phyloP scores from a whole-genome alignment of 1,140 invertebrate genomes.

The Cheumatopsyche charites region DNA sequence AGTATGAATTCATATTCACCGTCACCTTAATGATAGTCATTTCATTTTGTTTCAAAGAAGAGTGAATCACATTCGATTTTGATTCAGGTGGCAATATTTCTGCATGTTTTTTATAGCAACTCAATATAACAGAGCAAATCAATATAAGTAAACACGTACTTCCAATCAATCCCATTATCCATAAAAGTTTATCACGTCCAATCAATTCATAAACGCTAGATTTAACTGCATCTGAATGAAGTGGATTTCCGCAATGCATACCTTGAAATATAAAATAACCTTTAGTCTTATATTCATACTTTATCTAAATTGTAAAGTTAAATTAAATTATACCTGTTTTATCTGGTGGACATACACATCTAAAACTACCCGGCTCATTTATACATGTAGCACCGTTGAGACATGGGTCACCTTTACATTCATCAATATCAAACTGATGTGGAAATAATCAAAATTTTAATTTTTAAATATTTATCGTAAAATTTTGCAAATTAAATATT shows the following conservation, averaged over 20 bases:
- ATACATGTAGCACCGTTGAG: slow-evolving; percentile 76
- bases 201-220: slow-evolving; percentile 55
- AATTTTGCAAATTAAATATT: neutral
- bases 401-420: slow-evolving; percentile 74
- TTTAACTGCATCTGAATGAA: slow-evolving; percentile 69
- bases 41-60: slow-evolving; percentile 50
- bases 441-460: neutral
- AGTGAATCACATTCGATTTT: slow-evolving; percentile 50
- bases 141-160: slow-evolving; percentile 41
- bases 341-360: slow-evolving; percentile 74
- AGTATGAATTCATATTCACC: neutral
- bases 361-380: slow-evolving; percentile 76
- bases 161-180: slow-evolving; percentile 39
- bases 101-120: slow-evolving; percentile 42
- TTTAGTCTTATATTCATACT: slow-evolving; percentile 2
- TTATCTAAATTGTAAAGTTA: no score
- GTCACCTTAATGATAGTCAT: slow-evolving; percentile 49
- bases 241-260: slow-evolving; percentile 64
- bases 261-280: slow-evolving; percentile 38
- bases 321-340: slow-evolving; percentile 63
- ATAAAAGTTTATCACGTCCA: slow-evolving; percentile 38
- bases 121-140: slow-evolving; percentile 37
- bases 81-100: slow-evolving; percentile 34
- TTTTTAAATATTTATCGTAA: neutral
- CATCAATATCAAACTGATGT: slow-evolving; percentile 66